Evolutionary conservation across 2,888 invertebrate species (phyloP), one percentile per base, ranked within the genome.

Genomic region (Watsonalla cultraria): DNA sequence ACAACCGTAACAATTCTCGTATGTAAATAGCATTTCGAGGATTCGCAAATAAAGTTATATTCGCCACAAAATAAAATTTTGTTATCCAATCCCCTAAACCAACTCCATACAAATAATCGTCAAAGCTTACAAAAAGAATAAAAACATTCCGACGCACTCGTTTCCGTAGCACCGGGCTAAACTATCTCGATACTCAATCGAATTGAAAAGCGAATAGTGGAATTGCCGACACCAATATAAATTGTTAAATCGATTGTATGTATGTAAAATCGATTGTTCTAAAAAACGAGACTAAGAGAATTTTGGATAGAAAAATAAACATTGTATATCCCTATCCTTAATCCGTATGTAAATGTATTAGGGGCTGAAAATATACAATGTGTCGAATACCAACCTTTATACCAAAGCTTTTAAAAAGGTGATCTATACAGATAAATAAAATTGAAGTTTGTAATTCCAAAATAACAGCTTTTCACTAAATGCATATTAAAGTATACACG

Each of bases 331-430:
- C 33, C 50, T 53, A 50, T 50, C 53, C 55, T 39, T 54, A 52
- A 52, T 47, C 52, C 54, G 42, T 48, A 56, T 52, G 54, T 52
- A 54, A 55, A 56, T 54, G 54, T 49, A 49, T 53, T 46, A 24
- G 35, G 42, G 50, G 48, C 51, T 56, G 47, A 47, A 56, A 51
- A 54, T 54, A 54, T 56, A 24, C 24, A 24, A 4, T 24, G 24
- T 24, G 24, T 24, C 24, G 24, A 24, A 24, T 24, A 24, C 24
- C 24, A 2, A 24, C 24, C 1, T 24, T 24, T 24, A 24, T 24
- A 24, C 4, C 24, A 24, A 24, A 24, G 24, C 24, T 24, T 24
- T 24, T 24, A 24, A 24, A 24, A 24, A 24, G 24, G 24, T 24
- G 24, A 24, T 24, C 24, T 24, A 24, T n/a, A n/a, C n/a, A n/a